Conservation (phyloP, 2,888 invertebrate genomes). For the Invenusta paracnida region DNA sequence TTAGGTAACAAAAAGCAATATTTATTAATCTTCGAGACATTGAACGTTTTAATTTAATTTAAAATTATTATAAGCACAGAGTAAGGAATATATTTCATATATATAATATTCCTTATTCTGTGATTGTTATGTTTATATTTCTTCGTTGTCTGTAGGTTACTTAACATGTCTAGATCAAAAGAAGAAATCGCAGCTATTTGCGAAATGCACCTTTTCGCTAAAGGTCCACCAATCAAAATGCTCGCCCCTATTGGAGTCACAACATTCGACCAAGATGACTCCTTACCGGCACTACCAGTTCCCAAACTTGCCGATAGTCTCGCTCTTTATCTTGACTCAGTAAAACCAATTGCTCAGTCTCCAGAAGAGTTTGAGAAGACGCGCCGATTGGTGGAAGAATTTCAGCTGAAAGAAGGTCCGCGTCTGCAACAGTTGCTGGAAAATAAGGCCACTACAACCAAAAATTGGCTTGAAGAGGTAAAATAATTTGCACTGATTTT, state of each 20-base stretch:
- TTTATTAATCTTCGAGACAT: too few relatives aligned
- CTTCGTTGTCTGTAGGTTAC: too few relatives aligned
- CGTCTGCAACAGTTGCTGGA: slow-evolving; percentile 15
- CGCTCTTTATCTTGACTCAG: slow-evolving; percentile 23
- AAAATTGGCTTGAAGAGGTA: slow-evolving; percentile 33
- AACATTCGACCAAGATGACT: slow-evolving; percentile 11
- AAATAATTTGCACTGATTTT: too few relatives aligned
- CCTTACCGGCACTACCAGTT: background rate
- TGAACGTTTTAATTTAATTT: too few relatives aligned
- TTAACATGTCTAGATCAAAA: too few relatives aligned
- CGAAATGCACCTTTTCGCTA: background rate
- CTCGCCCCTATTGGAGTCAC: background rate
- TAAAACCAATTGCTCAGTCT: background rate
- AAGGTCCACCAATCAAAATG: background rate
- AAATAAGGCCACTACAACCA: background rate
- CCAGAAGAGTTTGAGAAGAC: background rate
- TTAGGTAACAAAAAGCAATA: too few relatives aligned
- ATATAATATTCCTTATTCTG: too few relatives aligned
- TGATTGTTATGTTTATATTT: too few relatives aligned
- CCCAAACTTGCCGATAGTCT: slow-evolving; percentile 1
- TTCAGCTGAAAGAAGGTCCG: background rate
- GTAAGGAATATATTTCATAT: too few relatives aligned
- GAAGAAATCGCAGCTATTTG: too few relatives aligned
- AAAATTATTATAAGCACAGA: too few relatives aligned
- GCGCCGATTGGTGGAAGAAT: background rate